Evolutionary conservation across 2,113 vertebrate genomes (phyloP).

Genomic region (Thunnus maccoyii): DNA sequence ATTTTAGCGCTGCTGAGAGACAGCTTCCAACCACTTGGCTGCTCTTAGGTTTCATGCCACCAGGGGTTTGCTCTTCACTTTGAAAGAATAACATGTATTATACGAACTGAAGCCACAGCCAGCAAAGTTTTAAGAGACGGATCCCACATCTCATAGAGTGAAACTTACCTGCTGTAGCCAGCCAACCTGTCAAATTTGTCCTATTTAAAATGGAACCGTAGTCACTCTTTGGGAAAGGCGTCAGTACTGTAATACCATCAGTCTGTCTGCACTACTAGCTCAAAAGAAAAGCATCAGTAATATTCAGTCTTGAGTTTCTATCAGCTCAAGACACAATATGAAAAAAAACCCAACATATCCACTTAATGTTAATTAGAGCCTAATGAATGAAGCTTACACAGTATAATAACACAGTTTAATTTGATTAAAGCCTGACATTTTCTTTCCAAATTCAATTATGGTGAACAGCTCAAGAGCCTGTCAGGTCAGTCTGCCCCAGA

Average conservation of each 20-base stretch:
- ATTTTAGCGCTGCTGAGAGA: slow-evolving; percentile 53
- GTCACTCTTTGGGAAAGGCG: slow-evolving; percentile 33
- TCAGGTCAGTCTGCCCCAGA: slow-evolving; percentile 24
- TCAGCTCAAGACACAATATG: not conserved
- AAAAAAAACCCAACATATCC: too few relatives aligned
- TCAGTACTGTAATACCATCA: slow-evolving; percentile 4
- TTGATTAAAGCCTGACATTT: not conserved
- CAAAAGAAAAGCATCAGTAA: slow-evolving; percentile 1
- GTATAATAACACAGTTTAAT: not conserved
- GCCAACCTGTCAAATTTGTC: slow-evolving; percentile 48
- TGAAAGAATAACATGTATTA: slow-evolving; percentile 57
- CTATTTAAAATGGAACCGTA: slow-evolving; percentile 44
- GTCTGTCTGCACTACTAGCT: slow-evolving; percentile 9
- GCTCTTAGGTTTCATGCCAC: slow-evolving; percentile 61
- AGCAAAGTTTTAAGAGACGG: slow-evolving; percentile 34
- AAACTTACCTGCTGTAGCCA: slow-evolving; percentile 37
- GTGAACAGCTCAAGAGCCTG: slow-evolving; percentile 6
- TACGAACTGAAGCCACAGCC: slow-evolving; percentile 42
- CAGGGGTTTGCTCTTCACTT: slow-evolving; percentile 58
- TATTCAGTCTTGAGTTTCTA: not conserved
- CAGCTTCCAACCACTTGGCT: slow-evolving; percentile 59
- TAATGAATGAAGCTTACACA: not conserved
- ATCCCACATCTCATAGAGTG: slow-evolving; percentile 30
- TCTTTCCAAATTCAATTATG: not conserved
- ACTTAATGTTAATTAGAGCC: slow-evolving; percentile 10